phyloP scores from a whole-genome alignment of 1,140 invertebrate genomes.

The Drosophila micromelanica region DNA sequence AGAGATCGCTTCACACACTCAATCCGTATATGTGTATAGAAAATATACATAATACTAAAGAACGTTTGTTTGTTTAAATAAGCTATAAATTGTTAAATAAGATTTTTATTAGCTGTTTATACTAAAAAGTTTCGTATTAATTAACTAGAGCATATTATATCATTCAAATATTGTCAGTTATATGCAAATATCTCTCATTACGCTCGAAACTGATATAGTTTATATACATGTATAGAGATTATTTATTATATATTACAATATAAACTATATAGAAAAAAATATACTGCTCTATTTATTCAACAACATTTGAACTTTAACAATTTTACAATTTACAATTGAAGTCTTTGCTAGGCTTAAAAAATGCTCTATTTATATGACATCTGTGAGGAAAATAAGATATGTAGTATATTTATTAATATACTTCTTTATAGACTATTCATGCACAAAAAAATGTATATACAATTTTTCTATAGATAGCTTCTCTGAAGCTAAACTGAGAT shows the following conservation, averaged over 20 bases:
- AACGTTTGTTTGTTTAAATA: neutral
- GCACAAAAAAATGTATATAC: neutral
- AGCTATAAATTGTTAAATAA: neutral
- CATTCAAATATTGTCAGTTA: neutral
- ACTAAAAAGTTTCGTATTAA: neutral
- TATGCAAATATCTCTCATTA: neutral
- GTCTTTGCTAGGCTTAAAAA: slow-evolving; percentile 27
- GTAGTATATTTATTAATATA: neutral
- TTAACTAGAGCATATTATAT: neutral
- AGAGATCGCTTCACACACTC: neutral
- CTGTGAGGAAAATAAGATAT: neutral
- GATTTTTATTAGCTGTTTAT: neutral
- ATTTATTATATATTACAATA: neutral
- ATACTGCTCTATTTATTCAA: slow-evolving; percentile 43
- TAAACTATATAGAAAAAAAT: slow-evolving; percentile 30
- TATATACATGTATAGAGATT: slow-evolving; percentile 6
- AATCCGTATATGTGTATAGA: neutral
- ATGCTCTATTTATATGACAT: neutral
- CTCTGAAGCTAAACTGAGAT: slow-evolving; percentile 1
- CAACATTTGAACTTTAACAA: slow-evolving; percentile 32
- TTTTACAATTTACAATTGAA: slow-evolving; percentile 1
- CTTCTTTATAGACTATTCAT: neutral
- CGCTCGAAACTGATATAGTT: neutral
- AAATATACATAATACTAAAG: neutral
- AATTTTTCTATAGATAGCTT: slow-evolving; percentile 7